These are phyloP conservation scores for Ophion costatus DNA, from an alignment of 2,888 invertebrate genomes.

Conservation along the genomic window DNA sequence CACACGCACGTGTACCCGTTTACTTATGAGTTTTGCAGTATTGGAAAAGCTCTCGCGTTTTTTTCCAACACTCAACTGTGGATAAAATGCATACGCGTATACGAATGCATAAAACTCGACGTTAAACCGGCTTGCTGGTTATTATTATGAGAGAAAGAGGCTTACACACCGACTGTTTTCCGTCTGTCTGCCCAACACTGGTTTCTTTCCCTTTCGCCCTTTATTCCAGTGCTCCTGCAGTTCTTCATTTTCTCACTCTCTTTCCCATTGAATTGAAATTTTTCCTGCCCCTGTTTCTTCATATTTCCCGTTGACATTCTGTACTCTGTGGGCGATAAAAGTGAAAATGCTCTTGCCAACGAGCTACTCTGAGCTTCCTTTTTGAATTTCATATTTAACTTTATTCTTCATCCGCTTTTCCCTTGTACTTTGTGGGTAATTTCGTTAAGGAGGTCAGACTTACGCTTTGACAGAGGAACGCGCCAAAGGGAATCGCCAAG, in stretches of 20 bases:
- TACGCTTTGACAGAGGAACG: no score
- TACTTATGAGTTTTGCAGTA: neutral
- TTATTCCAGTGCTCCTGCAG: neutral
- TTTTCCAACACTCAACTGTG: conserved; percentile 16
- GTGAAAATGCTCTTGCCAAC: neutral
- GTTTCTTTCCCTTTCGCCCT: conserved; percentile 19
- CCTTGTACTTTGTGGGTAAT: neutral
- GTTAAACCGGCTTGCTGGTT: conserved; percentile 38
- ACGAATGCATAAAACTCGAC: conserved; percentile 7
- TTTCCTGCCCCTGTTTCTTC: neutral
- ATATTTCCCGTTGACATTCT: neutral
- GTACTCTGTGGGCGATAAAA: neutral
- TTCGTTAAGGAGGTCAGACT: neutral
- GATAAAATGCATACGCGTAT: conserved; percentile 16
- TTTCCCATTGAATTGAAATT: conserved; percentile 33
- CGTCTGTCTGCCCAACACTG: conserved; percentile 21
- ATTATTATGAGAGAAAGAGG: conserved; percentile 46
- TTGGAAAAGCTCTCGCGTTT: conserved; percentile 22
- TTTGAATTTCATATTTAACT: neutral
- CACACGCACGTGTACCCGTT: neutral
- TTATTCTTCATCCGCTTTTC: neutral
- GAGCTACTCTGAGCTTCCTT: neutral
- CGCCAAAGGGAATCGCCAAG: no score
- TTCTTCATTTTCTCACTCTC: neutral
- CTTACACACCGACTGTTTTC: conserved; percentile 15